These are phyloP conservation scores for Coenonympha glycerion DNA, from an alignment of 2,888 invertebrate genomes.

Conservation along the genomic window DNA sequence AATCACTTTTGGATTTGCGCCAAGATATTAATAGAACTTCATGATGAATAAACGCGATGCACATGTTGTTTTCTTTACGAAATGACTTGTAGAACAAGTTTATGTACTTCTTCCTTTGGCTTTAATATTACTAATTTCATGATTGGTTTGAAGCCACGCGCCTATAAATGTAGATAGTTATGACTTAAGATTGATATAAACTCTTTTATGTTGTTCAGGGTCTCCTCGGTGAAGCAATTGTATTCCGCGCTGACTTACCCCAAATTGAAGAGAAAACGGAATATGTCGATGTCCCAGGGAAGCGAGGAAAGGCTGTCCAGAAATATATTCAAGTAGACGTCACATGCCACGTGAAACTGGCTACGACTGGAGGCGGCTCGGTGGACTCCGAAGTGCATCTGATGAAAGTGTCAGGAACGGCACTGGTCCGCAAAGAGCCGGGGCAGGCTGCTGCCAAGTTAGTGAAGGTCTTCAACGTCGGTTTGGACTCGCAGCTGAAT, in stretches of 20 bases:
- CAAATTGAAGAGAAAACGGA: conserved; percentile 80
- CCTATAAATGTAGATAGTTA: background rate
- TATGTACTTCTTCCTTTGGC: conserved; percentile 12
- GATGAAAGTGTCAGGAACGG: conserved; percentile 81
- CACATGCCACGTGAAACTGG: conserved; percentile 79
- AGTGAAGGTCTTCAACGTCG: conserved; percentile 79
- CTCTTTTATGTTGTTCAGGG: conserved; percentile 48
- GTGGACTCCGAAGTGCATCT: conserved; percentile 76
- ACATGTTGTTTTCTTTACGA: conserved; percentile 1
- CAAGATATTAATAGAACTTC: conserved; percentile 11
- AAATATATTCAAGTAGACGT: conserved; percentile 82
- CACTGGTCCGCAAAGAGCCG: conserved; percentile 78
- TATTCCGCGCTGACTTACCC: conserved; percentile 80
- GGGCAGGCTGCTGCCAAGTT: conserved; percentile 73
- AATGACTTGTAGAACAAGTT: background rate
- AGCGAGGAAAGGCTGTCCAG: conserved; percentile 68
- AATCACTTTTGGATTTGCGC: conserved; percentile 10
- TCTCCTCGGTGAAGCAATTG: conserved; percentile 78
- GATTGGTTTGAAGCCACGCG: conserved; percentile 37
- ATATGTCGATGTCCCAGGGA: conserved; percentile 72
- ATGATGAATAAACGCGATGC: conserved; percentile 7
- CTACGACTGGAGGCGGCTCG: conserved; percentile 75
- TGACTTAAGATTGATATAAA: background rate
- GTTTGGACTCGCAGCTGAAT: conserved; percentile 81
- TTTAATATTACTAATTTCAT: conserved; percentile 9